Base-by-base conservation (phyloP, 2,113 vertebrate species). In the Circaetus gallicus region DNA sequence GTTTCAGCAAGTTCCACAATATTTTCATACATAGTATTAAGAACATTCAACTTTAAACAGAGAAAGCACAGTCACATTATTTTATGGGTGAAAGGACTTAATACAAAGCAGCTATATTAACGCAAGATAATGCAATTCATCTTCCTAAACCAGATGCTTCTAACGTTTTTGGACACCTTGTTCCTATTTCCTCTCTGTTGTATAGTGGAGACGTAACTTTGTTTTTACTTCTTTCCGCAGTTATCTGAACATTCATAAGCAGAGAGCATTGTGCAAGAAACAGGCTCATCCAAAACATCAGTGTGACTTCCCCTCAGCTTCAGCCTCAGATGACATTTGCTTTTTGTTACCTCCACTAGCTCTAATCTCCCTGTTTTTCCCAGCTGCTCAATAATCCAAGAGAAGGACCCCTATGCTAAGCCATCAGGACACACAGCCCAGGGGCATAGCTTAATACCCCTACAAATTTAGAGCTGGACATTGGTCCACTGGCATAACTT, bases 401-500 rank as follows among this genome's bases (percentile, higher is more conserved):
- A 74, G 70, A 15, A 92, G 34, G 45, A 43, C 25, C 18, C 24
- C 66, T 43, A 26, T 6, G 58, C 77, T 72, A 76, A 62, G 43
- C 28, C 87, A 56, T 2, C 20, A 58, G 85, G 13, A 58, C 63
- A 67, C 32, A 2, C 29, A 70, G 63, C 82, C 50, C 70, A n/a
- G 36, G 50, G 59, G 50, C 13, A 13, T 0, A 36, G 52, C 71
- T 71, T 67, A 67, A 90, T 45, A n/a, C 56, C 71, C 71, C 89
- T 90, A 66, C 86, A 85, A 91, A 92, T 86, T 90, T 86, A 83
- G 83, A 88, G 76, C 52, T 88, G 91, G 86, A 70, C 89, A 42
- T 34, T 38, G 89, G 47, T 88, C 71, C 61, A 18, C 45, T 53
- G 56, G 40, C 83, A 76, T 22, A 36, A n/a, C 71, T 63, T 16